phyloP scores from a whole-genome alignment of 2,797 vertebrate genomes.

The Taenioides sp. region DNA sequence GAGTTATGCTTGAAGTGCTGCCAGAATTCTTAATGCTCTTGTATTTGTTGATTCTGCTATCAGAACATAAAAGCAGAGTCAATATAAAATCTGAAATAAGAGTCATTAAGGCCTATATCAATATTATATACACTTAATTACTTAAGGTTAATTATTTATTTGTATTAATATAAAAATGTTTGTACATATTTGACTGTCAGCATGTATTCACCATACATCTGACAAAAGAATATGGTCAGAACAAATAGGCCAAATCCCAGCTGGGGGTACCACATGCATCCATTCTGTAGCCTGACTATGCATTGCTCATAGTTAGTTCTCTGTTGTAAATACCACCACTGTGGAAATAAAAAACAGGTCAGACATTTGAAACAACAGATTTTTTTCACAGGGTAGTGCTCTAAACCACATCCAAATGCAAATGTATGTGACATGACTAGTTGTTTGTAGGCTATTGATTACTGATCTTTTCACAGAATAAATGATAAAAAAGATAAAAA shows the following conservation, averaged over 20 bases:
- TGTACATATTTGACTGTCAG: constrained; percentile 5
- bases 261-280: background rate
- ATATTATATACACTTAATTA: background rate
- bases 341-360: too few species aligned
- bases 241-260: constrained; percentile 41
- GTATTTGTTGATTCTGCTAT: background rate
- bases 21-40: too few species aligned
- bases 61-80: background rate
- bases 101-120: background rate
- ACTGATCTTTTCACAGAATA: too few species aligned
- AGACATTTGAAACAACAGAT: too few species aligned
- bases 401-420: too few species aligned
- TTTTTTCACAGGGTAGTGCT: too few species aligned
- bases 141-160: background rate
- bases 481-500: too few species aligned
- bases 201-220: background rate
- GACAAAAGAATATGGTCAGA: constrained; percentile 23
- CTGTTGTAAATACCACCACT: too few species aligned
- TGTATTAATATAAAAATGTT: background rate
- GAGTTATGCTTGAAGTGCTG: constrained; percentile 4
- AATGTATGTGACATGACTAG: too few species aligned
- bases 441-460: too few species aligned
- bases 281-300: background rate
- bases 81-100: background rate
- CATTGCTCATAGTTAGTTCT: too few species aligned